Percentiles rank a stretch among this genome's conserved stretches.
Evolutionary conservation across 2,113 vertebrate genomes (phyloP).

Genomic region (Onychostruthus taczanowskii): DNA sequence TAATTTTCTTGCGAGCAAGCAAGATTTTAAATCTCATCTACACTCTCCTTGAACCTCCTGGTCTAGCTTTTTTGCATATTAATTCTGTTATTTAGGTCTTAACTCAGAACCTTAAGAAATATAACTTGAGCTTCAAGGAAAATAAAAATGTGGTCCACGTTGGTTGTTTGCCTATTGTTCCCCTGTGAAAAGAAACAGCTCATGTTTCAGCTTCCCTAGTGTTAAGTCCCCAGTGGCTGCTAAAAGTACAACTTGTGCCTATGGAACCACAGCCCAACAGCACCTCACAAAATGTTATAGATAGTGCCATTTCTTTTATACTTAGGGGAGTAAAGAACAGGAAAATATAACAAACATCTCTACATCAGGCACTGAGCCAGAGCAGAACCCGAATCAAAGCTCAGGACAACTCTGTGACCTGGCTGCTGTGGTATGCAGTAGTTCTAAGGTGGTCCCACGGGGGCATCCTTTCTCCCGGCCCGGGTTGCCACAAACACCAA

Average conservation of each 20-base stretch:
- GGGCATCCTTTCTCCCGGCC: accelerated
- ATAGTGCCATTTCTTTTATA: background rate
- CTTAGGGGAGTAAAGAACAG: background rate
- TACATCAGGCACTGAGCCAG: background rate
- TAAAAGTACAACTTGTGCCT: background rate
- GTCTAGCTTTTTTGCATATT: background rate
- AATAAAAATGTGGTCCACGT: background rate
- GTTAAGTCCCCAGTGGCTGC: background rate
- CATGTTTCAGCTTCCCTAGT: background rate
- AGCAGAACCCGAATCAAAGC: background rate
- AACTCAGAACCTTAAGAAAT: background rate
- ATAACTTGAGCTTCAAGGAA: background rate
- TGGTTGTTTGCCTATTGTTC: background rate
- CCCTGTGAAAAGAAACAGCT: background rate
- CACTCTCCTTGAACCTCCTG: background rate
- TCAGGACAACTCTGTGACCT: accelerated
- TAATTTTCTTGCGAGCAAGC: background rate
- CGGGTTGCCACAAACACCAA: background rate
- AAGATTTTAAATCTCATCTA: background rate
- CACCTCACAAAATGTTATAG: background rate
- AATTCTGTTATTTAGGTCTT: background rate
- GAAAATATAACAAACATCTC: background rate
- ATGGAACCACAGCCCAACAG: accelerated
- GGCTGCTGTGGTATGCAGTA: background rate
- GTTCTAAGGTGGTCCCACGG: accelerated